A percentile compares a stretch with the other conserved stretches of the same genome.
These are phyloP conservation scores for Eupithecia inturbata DNA, from an alignment of 2,888 invertebrate genomes.

Conservation along the genomic window DNA sequence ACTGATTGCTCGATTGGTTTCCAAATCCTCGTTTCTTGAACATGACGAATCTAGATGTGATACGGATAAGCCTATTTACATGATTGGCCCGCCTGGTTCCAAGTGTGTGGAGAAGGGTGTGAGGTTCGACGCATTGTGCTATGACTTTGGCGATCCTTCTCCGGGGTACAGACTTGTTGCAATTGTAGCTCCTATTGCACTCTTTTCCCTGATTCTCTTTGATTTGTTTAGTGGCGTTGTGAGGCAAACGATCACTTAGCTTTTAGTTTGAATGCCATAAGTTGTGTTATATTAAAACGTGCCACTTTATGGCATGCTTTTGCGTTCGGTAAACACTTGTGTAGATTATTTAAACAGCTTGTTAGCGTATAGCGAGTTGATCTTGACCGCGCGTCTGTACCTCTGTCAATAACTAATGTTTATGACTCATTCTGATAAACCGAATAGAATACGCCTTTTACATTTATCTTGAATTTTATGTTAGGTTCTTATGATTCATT, in stretches of 20 bases:
- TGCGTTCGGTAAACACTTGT: not conserved
- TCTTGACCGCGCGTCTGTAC: constrained; percentile 34
- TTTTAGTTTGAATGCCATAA: not conserved
- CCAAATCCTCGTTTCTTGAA: constrained; percentile 65
- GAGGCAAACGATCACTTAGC: constrained; percentile 59
- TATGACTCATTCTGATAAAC: constrained; percentile 42
- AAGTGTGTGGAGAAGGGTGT: constrained; percentile 64
- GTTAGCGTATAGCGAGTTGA: constrained; percentile 26
- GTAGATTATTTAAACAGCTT: constrained; percentile 20
- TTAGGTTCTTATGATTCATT: constrained; percentile 1
- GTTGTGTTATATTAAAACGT: not conserved
- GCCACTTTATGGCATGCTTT: not conserved
- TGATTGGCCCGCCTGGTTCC: constrained; percentile 63
- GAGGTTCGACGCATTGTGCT: constrained; percentile 66
- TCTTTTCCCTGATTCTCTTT: constrained; percentile 74
- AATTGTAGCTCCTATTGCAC: constrained; percentile 68
- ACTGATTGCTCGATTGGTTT: constrained; percentile 64
- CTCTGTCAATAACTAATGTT: constrained; percentile 33
- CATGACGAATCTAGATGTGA: constrained; percentile 64
- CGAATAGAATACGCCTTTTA: constrained; percentile 28
- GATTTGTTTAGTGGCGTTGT: constrained; percentile 77
- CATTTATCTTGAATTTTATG: constrained; percentile 16
- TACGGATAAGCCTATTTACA: constrained; percentile 63
- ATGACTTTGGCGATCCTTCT: constrained; percentile 68
- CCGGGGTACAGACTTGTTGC: constrained; percentile 72